A percentile compares a stretch with the other conserved stretches of the same genome.
Evolutionary conservation across 2,888 invertebrate species (phyloP).

Genomic region (Nemoura dubitans): DNA sequence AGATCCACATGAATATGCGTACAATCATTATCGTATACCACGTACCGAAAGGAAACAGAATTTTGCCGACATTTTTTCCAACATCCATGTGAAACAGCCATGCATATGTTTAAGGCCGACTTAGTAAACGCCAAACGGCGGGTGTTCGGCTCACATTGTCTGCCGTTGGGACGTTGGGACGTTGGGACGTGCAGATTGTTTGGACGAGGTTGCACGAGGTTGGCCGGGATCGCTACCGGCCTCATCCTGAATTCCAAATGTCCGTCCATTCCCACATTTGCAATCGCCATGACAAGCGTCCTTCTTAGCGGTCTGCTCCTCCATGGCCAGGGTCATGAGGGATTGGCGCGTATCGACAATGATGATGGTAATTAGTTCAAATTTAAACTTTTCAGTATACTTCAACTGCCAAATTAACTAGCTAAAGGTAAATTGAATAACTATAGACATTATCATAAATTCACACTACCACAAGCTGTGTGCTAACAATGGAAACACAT

Average conservation of each 20-base stretch:
- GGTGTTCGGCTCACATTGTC: not conserved
- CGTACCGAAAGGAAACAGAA: not conserved
- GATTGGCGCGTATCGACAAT: not conserved
- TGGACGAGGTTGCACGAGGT: too few species aligned
- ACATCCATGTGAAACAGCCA: not conserved
- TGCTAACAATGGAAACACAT: not conserved
- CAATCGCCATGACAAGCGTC: not conserved
- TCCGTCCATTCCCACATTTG: not conserved
- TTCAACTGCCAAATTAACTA: not conserved
- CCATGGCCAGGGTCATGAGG: too few species aligned
- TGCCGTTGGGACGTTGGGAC: not conserved
- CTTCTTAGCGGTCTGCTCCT: too few species aligned
- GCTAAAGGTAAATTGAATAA: not conserved
- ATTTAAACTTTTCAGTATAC: conserved; percentile 7
- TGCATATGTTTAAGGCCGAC: not conserved
- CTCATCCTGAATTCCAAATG: not conserved
- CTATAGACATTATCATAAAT: not conserved
- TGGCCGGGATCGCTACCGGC: too few species aligned
- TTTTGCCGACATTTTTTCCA: conserved; percentile 17
- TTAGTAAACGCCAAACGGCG: not conserved
- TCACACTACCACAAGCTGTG: not conserved
- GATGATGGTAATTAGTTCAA: not conserved
- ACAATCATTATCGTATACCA: not conserved
- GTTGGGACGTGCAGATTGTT: too few species aligned
- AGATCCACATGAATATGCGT: not conserved